These are phyloP conservation scores for Tinamus major DNA, from an alignment of 2,797 vertebrate genomes.

Conservation along the genomic window DNA sequence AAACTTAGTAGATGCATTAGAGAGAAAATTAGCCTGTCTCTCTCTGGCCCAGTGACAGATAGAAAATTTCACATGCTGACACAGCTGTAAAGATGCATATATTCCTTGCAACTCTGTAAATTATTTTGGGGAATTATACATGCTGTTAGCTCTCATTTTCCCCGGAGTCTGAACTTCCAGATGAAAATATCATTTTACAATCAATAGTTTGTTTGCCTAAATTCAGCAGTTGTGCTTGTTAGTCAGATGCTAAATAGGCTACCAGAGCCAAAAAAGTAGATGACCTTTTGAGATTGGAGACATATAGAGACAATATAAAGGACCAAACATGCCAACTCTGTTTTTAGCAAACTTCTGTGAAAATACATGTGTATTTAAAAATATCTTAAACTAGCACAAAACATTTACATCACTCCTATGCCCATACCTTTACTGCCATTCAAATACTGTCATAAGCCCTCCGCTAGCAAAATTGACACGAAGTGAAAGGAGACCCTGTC, in stretches of 20 bases:
- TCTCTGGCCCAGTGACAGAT: neutral
- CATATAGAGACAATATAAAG: neutral
- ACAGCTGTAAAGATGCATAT: neutral
- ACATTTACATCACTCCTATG: neutral
- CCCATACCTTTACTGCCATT: neutral
- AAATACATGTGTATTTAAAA: neutral
- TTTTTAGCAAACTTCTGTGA: neutral
- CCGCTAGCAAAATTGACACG: constrained; percentile 10
- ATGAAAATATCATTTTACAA: neutral
- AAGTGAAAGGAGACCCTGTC: neutral
- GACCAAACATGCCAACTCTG: neutral
- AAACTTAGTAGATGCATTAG: constrained; percentile 3
- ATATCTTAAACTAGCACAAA: neutral
- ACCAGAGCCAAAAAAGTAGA: neutral
- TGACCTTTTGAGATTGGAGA: neutral
- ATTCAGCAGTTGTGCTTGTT: neutral
- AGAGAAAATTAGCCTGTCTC: neutral
- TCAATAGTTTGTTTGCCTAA: neutral
- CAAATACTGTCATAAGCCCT: neutral
- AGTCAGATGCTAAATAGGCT: neutral
- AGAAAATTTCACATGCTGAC: neutral
- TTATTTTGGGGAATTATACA: neutral
- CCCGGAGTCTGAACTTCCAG: neutral
- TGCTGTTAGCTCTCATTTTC: neutral
- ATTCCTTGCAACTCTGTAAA: neutral